These are phyloP conservation scores for Pheosia gnoma DNA, from an alignment of 2,888 invertebrate genomes.

Conservation along the genomic window DNA sequence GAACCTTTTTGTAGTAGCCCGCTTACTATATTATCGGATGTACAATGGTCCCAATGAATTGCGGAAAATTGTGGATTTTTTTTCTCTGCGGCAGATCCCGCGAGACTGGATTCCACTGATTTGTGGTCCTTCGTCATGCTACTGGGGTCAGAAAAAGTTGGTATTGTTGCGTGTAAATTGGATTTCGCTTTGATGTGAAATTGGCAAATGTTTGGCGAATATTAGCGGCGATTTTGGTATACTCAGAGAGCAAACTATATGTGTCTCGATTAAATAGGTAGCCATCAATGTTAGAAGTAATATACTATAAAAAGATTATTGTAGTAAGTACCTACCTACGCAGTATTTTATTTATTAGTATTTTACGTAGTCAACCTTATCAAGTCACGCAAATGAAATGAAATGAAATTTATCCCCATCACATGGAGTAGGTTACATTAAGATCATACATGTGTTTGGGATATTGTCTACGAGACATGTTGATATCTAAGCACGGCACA, in stretches of 20 bases:
- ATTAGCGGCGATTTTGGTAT: neutral
- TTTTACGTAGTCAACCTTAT: too few relatives aligned
- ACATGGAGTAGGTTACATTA: too few relatives aligned
- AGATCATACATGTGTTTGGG: too few relatives aligned
- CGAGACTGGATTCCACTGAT: slow-evolving; percentile 62
- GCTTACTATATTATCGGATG: slow-evolving; percentile 76
- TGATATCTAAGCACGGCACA: neutral
- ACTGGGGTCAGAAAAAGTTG: slow-evolving; percentile 53
- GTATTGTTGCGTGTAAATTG: slow-evolving; percentile 65
- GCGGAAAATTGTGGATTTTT: slow-evolving; percentile 74
- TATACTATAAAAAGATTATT: too few relatives aligned
- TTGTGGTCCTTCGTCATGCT: slow-evolving; percentile 70
- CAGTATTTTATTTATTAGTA: too few relatives aligned
- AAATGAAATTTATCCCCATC: too few relatives aligned
- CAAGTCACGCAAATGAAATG: too few relatives aligned
- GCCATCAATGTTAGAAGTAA: too few relatives aligned
- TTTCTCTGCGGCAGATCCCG: slow-evolving; percentile 63
- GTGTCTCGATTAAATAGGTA: too few relatives aligned
- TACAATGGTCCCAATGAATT: slow-evolving; percentile 80
- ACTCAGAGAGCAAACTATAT: too few relatives aligned
- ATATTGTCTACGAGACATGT: neutral
- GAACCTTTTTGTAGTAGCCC: slow-evolving; percentile 75
- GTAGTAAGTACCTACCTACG: too few relatives aligned
- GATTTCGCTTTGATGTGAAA: slow-evolving; percentile 36
- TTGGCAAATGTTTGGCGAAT: neutral